A percentile compares a stretch with the other conserved stretches of the same genome.
Evolutionary conservation across 2,113 vertebrate genomes (phyloP).

Genomic region (Stomatorhinus ivindoensis): DNA sequence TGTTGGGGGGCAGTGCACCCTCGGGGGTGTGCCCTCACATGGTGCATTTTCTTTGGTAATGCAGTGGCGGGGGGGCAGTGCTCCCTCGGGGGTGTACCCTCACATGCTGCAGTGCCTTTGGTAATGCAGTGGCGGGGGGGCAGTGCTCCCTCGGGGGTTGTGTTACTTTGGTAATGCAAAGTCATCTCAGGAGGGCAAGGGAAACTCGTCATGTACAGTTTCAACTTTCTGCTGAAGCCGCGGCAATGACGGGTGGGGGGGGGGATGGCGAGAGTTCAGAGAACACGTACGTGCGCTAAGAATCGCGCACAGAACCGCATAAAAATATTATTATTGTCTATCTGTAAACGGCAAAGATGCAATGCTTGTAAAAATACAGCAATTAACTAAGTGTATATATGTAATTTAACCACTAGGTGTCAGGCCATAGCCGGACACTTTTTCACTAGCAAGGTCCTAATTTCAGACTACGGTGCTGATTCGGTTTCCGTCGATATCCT

Average conservation of each 20-base stretch:
- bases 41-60: background rate
- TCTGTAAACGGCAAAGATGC: background rate
- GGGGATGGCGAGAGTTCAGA: background rate
- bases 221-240: background rate
- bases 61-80: background rate
- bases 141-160: background rate
- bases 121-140: background rate
- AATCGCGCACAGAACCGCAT: background rate
- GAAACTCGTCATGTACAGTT: background rate
- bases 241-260: background rate
- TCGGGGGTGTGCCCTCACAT: background rate
- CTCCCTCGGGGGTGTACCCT: background rate
- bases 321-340: background rate
- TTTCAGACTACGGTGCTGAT: background rate
- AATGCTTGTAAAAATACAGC: background rate
- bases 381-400: background rate
- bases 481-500: background rate
- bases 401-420: constrained; percentile 12
- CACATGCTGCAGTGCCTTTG: background rate
- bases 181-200: background rate
- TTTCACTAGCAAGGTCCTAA: background rate
- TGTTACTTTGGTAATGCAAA: background rate
- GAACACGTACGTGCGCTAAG: background rate
- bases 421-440: background rate
- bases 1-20: background rate